These are phyloP conservation scores for Notolabrus celidotus DNA, from an alignment of 2,797 vertebrate genomes.

Conservation along the genomic window DNA sequence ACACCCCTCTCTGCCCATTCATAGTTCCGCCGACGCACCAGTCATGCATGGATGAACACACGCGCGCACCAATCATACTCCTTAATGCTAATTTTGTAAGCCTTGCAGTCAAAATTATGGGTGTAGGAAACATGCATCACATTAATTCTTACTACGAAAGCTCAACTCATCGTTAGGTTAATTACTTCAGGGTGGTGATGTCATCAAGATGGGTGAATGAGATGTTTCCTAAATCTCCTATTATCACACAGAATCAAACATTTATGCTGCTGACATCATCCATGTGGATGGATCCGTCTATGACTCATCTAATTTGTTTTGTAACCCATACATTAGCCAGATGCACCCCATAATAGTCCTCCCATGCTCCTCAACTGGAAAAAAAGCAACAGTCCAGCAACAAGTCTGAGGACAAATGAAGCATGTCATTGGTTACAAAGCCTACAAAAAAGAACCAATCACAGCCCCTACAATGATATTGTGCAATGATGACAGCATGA, in stretches of 20 bases:
- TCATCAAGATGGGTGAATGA: slow-evolving; percentile 2
- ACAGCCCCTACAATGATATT: slow-evolving; percentile 9
- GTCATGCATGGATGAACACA: slow-evolving; percentile 39
- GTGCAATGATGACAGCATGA: slow-evolving; percentile 42
- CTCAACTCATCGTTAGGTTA: slow-evolving; percentile 10
- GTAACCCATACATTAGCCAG: slow-evolving; percentile 37
- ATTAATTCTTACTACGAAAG: slow-evolving; percentile 4
- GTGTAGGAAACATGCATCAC: slow-evolving; percentile 19
- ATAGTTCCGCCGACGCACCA: slow-evolving; percentile 73
- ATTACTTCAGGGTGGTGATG: slow-evolving; percentile 15
- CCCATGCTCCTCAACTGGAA: slow-evolving; percentile 15
- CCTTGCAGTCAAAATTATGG: slow-evolving; percentile 18
- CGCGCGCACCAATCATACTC: slow-evolving; percentile 33
- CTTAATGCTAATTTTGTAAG: slow-evolving; percentile 19
- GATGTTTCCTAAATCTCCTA: slow-evolving; percentile 10
- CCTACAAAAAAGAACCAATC: slow-evolving; percentile 48
- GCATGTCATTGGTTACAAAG: slow-evolving; percentile 53
- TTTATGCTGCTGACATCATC: slow-evolving; percentile 53
- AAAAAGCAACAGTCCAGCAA: slow-evolving; percentile 68
- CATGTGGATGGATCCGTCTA: slow-evolving; percentile 30
- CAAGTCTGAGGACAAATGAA: slow-evolving; percentile 53
- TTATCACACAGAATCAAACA: slow-evolving; percentile 13
- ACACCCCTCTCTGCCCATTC: slow-evolving; percentile 80
- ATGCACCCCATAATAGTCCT: slow-evolving; percentile 23
- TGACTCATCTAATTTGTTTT: slow-evolving; percentile 69